These are phyloP conservation scores for Struthio camelus DNA, from an alignment of 2,113 vertebrate genomes.

Conservation along the genomic window DNA sequence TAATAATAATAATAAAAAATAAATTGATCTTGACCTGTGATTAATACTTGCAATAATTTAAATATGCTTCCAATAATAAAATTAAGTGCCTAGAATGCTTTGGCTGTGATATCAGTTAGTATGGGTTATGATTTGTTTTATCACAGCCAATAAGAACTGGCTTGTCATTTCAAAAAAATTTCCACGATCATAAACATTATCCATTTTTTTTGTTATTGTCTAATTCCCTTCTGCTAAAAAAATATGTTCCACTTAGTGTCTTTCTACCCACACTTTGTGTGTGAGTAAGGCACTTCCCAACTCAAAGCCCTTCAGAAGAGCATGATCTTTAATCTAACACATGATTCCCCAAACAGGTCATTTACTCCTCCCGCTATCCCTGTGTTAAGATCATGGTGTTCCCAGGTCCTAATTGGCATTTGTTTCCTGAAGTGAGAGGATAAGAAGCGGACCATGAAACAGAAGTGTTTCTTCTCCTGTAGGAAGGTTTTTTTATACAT, in stretches of 20 bases:
- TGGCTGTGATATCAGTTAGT: not conserved
- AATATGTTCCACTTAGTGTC: not conserved
- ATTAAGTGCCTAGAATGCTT: not conserved
- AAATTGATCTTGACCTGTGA: not conserved
- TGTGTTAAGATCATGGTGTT: not conserved
- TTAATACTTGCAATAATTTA: not conserved
- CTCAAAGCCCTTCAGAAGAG: not conserved
- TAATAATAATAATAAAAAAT: not conserved
- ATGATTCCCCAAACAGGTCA: not conserved
- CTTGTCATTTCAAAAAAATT: not conserved
- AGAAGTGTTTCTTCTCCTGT: not conserved
- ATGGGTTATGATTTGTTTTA: not conserved
- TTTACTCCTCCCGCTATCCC: slow-evolving; percentile 13
- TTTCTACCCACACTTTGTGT: not conserved
- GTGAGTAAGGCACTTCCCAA: not conserved
- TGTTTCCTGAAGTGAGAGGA: not conserved
- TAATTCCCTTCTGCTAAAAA: not conserved
- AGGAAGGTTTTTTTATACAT: no score
- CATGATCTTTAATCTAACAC: not conserved
- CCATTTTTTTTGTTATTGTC: not conserved
- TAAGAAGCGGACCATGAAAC: not conserved
- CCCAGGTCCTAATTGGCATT: slow-evolving; percentile 24
- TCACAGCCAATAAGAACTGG: not conserved
- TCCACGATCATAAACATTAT: not conserved
- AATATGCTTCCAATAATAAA: not conserved